Conservation (phyloP, 2,888 invertebrate species). For the Colletes collaris region DNA sequence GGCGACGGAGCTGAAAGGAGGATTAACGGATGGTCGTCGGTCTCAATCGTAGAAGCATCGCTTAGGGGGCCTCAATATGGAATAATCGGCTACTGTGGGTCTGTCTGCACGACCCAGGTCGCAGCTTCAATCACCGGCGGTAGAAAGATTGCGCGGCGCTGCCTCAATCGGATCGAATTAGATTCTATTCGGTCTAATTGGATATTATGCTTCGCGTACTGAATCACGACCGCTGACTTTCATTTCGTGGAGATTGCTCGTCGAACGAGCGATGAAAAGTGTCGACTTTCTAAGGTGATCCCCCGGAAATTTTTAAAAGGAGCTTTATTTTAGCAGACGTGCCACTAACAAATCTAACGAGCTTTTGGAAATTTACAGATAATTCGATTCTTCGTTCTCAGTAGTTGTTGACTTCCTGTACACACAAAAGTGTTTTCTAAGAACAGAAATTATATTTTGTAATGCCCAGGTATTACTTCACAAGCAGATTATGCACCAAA, state of each 20-base stretch:
- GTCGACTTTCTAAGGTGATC: conserved; percentile 16
- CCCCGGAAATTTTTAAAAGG: background rate
- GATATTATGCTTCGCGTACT: conserved; percentile 76
- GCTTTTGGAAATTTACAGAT: too few species aligned
- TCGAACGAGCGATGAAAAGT: conserved; percentile 1
- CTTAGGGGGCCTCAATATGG: conserved; percentile 65
- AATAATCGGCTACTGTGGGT: conserved; percentile 73
- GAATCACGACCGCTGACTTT: conserved; percentile 70
- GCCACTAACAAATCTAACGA: too few species aligned
- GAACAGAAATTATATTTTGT: too few species aligned
- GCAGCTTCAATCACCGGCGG: conserved; percentile 73
- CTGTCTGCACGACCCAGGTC: conserved; percentile 39
- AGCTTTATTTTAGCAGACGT: too few species aligned
- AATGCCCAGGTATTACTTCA: too few species aligned
- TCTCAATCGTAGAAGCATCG: conserved; percentile 51
- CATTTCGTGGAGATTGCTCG: conserved; percentile 8
- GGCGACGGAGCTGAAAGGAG: background rate
- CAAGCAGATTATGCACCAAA: too few species aligned
- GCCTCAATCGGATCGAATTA: conserved; percentile 76
- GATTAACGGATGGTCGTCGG: conserved; percentile 39
- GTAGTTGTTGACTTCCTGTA: too few species aligned
- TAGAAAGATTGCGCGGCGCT: conserved; percentile 69
- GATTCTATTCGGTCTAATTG: conserved; percentile 79
- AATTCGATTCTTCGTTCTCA: too few species aligned
- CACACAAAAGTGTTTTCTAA: too few species aligned